Conservation (phyloP, 2,888 invertebrate genomes). For the Euclidia mi region DNA sequence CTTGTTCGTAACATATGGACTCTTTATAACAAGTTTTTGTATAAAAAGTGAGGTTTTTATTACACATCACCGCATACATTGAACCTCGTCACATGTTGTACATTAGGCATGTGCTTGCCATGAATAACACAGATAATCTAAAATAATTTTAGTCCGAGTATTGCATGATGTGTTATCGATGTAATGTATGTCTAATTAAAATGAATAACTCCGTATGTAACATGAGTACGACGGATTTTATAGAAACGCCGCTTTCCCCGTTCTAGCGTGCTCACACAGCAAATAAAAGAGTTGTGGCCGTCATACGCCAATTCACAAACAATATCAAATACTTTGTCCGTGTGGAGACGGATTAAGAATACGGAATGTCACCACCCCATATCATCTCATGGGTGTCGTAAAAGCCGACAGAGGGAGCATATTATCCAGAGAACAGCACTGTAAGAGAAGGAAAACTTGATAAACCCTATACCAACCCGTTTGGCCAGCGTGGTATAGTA, state of each 20-base stretch:
- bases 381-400: too few relatives aligned
- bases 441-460: too few relatives aligned
- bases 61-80: conserved; percentile 60
- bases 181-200: conserved; percentile 46
- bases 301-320: conserved; percentile 6
- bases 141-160: conserved; percentile 48
- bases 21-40: conserved; percentile 57
- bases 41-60: conserved; percentile 64
- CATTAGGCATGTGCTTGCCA: conserved; percentile 63
- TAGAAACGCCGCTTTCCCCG: conserved; percentile 23
- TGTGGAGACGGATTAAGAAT: too few relatives aligned
- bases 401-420: too few relatives aligned
- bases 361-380: too few relatives aligned
- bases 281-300: background rate
- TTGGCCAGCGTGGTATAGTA: too few relatives aligned
- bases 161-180: conserved; percentile 46
- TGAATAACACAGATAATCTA: conserved; percentile 52
- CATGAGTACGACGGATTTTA: conserved; percentile 1
- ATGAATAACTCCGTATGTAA: conserved; percentile 18
- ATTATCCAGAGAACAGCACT: too few relatives aligned
- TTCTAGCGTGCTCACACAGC: conserved; percentile 9
- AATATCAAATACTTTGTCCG: too few relatives aligned
- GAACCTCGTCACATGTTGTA: conserved; percentile 69
- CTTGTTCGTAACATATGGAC: conserved; percentile 62
- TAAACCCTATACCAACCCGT: too few relatives aligned